Conservation (phyloP, 1,140 invertebrate genomes). For the Mizuhopecten yessoensis region DNA sequence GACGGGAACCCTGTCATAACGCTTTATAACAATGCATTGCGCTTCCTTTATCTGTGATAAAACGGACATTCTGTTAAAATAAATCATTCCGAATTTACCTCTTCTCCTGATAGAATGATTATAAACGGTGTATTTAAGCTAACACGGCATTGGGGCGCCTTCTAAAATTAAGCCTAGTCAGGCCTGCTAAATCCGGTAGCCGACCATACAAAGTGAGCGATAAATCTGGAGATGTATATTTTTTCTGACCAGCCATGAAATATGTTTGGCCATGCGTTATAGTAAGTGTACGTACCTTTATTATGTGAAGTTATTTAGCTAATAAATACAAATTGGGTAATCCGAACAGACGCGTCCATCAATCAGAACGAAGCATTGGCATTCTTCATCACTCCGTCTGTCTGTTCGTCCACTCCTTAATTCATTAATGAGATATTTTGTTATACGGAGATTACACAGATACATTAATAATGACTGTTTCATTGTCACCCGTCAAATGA, state of each 20-base stretch:
- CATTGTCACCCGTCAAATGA: slow-evolving; percentile 13
- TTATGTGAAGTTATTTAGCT: slow-evolving; percentile 19
- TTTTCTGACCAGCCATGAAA: slow-evolving; percentile 25
- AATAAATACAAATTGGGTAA: slow-evolving; percentile 12
- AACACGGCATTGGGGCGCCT: background rate
- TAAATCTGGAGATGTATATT: slow-evolving; percentile 16
- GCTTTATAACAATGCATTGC: background rate
- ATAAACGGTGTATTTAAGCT: background rate
- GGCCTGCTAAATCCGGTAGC: background rate
- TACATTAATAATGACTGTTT: background rate
- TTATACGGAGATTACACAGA: background rate
- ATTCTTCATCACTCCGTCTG: slow-evolving; percentile 5
- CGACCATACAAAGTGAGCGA: background rate
- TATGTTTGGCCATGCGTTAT: slow-evolving; percentile 7
- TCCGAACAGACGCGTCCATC: background rate
- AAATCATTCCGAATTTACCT: background rate
- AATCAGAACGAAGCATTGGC: background rate
- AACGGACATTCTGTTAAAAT: background rate
- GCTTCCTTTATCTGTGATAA: background rate
- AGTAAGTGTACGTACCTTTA: background rate
- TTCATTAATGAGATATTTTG: slow-evolving; percentile 9
- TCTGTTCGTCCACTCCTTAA: background rate
- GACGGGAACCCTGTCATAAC: background rate
- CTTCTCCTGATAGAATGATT: no score
- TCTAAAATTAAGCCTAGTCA: background rate